Base-by-base conservation (phyloP, 2,113 vertebrate genomes). In the Trematocara stigmaticum region DNA sequence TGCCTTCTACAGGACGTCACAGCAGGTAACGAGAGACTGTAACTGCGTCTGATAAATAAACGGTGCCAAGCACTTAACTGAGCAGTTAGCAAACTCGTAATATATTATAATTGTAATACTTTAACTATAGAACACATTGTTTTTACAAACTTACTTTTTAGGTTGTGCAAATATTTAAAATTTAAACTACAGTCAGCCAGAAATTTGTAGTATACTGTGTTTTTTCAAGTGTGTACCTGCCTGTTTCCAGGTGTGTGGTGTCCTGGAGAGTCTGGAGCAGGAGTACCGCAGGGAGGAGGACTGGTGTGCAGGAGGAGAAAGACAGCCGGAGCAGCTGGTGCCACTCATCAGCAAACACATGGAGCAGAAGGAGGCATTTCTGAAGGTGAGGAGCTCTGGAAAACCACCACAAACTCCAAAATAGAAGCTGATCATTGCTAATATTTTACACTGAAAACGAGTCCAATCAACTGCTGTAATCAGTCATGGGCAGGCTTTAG, bases 351-450 rank as follows among this genome's bases (percentile, higher is more conserved):
- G 96, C 96, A 99, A 99, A 95, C 99, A 99, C 91, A 95, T 99
- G 97, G 99, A 99, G 82, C 99, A 99, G 95, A 99, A 99, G 89
- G 99, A 99, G 90, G 99, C 99, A 29, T 99, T 99, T 91, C 97
- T 97, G 5, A 97, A 97, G 95, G 96, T 96, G 78, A 83, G 59
- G 15, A 53, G n/a, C 7, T 12, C 51, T 3, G 4, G 53, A 80
- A n/a, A 31, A 29, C 9, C 13, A 49, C 15, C 45, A 51, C 42
- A 31, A n/a, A 51, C 45, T 74, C 23, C 15, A 47, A 47, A 74
- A 16, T 47, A 29, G 23, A 74, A 45, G 20, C 20, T 71, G 40
- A 45, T 10, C 40, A 45, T 71, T 45, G 7, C 20, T 26, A 71
- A 71, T 29, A 16, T 10, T 45, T 71, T 47, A 47, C 1, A 3